Conservation (phyloP, 2,888 invertebrate genomes). For the Anaspis maculata region DNA sequence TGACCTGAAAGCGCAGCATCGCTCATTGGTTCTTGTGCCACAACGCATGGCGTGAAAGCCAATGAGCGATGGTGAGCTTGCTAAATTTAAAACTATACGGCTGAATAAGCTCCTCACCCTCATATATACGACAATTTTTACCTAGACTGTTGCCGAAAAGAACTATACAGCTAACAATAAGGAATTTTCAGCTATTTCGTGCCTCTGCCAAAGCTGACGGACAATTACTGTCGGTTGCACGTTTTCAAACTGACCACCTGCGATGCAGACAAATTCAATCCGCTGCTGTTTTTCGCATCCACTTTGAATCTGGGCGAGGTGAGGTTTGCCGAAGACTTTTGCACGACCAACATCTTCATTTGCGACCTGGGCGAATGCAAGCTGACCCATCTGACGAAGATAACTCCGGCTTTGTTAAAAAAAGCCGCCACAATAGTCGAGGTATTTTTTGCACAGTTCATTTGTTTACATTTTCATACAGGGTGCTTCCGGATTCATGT, state of each 20-base stretch:
- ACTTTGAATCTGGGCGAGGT: slow-evolving; percentile 43
- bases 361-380: not conserved
- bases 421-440: not conserved
- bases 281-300: slow-evolving; percentile 38
- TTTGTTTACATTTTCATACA: too few relatives aligned
- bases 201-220: slow-evolving; percentile 42
- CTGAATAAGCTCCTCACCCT: too few relatives aligned
- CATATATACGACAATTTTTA: too few relatives aligned
- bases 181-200: slow-evolving; percentile 42
- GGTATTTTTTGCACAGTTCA: too few relatives aligned
- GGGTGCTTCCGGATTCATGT: too few relatives aligned
- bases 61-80: too few relatives aligned
- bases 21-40: too few relatives aligned
- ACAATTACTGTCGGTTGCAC: slow-evolving; percentile 42
- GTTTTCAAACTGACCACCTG: slow-evolving; percentile 36
- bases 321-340: slow-evolving; percentile 26
- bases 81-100: too few relatives aligned
- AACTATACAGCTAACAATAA: too few relatives aligned
- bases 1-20: too few relatives aligned
- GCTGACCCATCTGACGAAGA: not conserved
- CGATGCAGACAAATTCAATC: slow-evolving; percentile 28
- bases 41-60: too few relatives aligned
- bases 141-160: too few relatives aligned
- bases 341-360: not conserved
- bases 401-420: not conserved